Evolutionary conservation across 2,888 invertebrate genomes (phyloP), one percentile per base, ranked within the genome.

Genomic region (Periphyllus acericola): DNA sequence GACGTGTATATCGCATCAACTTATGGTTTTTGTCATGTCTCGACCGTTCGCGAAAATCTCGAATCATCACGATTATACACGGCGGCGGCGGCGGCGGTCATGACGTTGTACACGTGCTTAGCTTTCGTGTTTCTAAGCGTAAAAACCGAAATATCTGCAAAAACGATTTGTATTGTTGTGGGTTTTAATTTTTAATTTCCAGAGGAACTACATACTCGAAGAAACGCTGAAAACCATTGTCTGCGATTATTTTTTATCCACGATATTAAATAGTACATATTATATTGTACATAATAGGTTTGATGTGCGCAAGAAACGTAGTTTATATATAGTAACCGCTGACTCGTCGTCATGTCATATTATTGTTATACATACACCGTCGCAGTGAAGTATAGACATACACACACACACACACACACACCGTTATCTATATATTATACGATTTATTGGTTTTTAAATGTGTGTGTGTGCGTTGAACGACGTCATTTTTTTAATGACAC

Each of bases 401-500:
- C 21, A 60, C 60, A 5, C 55, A 25, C 21, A 6, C 25, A 6
- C 25, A 25, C 25, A 25, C 8, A 60, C 25, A 60, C 21, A 32
- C n/a, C 4, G 74, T 74, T 74, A 83, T 83, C 83, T 74, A 60
- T 74, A 83, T 32, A 76, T 40, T 68, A 40, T 19, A 55, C 55
- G 74, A 74, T 83, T 83, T 83, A 83, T 83, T 55, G 74, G 74
- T 74, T 82, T 85, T 85, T 66, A 79, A 79, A 14, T 46, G 46
- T 46, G 46, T 40, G 40, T 40, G 40, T 46, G 85, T 85, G 85
- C n/a, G 78, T 86, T 9, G 52, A 78, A 68, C 78, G 78, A 78
- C 86, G 86, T 86, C 86, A 86, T 86, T 86, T 79, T 68, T 71
- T 71, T 60, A 19, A 74, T n/a, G 71, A 34, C 34, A 74, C 72